phyloP scores from a whole-genome alignment of 2,797 vertebrate genomes.

The Limnodromus scolopaceus region DNA sequence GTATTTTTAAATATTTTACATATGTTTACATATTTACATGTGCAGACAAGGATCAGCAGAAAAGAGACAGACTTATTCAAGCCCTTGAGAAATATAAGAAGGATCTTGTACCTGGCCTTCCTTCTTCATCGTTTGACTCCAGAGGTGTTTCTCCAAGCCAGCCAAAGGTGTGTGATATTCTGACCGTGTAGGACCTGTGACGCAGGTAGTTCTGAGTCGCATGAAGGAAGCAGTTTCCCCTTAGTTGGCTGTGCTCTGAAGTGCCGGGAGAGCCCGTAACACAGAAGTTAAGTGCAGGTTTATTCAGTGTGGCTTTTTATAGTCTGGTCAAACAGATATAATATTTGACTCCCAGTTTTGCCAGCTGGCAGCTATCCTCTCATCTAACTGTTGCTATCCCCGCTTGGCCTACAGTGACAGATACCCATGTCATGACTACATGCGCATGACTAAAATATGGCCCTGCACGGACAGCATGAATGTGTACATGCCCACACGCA shows the following conservation, averaged over 20 bases:
- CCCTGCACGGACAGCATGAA: background rate
- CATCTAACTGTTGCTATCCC: background rate
- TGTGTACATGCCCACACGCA: fast-evolving
- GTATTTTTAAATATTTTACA: background rate
- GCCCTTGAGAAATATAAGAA: conserved; percentile 47
- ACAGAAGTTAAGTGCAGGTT: background rate
- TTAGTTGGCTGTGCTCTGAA: background rate
- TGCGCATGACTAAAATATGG: background rate
- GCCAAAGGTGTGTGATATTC: conserved; percentile 24
- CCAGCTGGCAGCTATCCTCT: background rate
- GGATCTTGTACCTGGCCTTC: background rate
- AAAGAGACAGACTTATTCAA: conserved; percentile 64
- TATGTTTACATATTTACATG: background rate
- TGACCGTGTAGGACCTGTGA: background rate
- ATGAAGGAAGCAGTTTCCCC: background rate
- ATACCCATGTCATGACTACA: background rate
- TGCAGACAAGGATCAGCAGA: conserved; percentile 71
- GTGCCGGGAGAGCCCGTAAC: background rate
- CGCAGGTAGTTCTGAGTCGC: background rate
- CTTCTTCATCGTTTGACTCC: background rate
- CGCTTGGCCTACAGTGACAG: background rate
- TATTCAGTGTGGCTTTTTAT: background rate
- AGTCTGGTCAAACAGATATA: background rate
- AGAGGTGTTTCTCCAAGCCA: conserved; percentile 43
- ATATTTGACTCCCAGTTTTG: background rate